A percentile compares a stretch with the other conserved stretches of the same genome.
These are phyloP conservation scores for Machimus atricapillus DNA, from an alignment of 2,888 invertebrate genomes.

Conservation along the genomic window DNA sequence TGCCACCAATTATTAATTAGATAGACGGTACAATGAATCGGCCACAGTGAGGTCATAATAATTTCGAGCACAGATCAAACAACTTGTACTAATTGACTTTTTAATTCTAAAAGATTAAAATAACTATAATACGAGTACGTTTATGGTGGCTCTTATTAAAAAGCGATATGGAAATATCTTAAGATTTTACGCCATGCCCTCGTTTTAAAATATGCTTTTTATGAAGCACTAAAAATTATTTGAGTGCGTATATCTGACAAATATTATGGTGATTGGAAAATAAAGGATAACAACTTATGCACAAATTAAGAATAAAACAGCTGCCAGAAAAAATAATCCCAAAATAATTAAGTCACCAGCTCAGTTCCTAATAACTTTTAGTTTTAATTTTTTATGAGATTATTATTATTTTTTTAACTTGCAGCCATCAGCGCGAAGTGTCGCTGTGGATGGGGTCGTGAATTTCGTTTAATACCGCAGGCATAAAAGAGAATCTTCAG, in stretches of 20 bases:
- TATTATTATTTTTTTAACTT: background rate
- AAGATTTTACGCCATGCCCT: too few relatives aligned
- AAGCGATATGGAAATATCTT: too few relatives aligned
- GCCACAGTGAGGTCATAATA: too few relatives aligned
- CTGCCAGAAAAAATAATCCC: background rate
- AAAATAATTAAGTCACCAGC: background rate
- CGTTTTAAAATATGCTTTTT: too few relatives aligned
- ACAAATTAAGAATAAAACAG: background rate
- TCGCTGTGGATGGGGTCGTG: background rate
- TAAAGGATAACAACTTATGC: background rate
- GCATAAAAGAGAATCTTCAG: background rate
- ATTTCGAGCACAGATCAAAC: too few relatives aligned
- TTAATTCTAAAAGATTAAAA: too few relatives aligned
- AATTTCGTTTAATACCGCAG: background rate
- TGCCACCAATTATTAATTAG: too few relatives aligned
- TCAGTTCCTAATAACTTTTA: background rate
- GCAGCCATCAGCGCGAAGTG: background rate
- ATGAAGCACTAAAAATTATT: too few relatives aligned
- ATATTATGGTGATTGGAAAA: background rate
- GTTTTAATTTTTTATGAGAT: slow-evolving; percentile 1
- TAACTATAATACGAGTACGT: too few relatives aligned
- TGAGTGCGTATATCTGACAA: background rate
- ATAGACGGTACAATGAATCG: too few relatives aligned
- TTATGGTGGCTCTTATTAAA: too few relatives aligned
- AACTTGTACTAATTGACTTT: too few relatives aligned